phyloP scores from a whole-genome alignment of 2,888 invertebrate genomes.

The Xylocampa areola region DNA sequence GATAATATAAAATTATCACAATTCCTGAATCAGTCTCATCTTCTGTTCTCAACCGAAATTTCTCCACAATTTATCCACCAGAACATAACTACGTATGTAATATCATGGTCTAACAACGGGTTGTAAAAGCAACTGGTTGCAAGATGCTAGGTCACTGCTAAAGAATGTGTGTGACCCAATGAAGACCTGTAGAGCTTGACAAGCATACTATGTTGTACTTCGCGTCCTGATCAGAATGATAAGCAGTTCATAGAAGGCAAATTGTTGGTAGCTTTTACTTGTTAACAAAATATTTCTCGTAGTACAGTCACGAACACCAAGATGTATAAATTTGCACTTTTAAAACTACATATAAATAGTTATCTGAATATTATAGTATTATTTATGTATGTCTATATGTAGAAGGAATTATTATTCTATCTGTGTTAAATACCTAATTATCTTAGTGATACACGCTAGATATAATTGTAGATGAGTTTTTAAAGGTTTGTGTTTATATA shows the following conservation, averaged over 20 bases:
- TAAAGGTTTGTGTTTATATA: no score
- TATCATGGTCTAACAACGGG: slow-evolving; percentile 5
- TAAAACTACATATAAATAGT: no score
- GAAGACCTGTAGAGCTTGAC: slow-evolving; percentile 8
- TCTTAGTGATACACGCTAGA: no score
- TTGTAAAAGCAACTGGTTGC: slow-evolving; percentile 15
- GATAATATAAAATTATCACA: not conserved
- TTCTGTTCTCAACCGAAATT: slow-evolving; percentile 7
- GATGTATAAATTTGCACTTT: no score
- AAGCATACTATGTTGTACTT: slow-evolving; percentile 11
- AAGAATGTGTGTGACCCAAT: slow-evolving; percentile 47
- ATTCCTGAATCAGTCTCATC: slow-evolving; percentile 18
- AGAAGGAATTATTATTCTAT: no score
- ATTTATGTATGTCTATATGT: no score
- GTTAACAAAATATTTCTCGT: not conserved
- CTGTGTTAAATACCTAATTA: no score
- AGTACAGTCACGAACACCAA: no score
- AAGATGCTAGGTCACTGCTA: slow-evolving; percentile 30
- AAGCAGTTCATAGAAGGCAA: not conserved
- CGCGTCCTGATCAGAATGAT: slow-evolving; percentile 3
- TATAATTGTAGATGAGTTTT: no score
- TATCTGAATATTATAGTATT: no score
- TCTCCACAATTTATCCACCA: slow-evolving; percentile 26
- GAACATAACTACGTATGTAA: slow-evolving; percentile 17
- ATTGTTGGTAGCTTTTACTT: not conserved